Base-by-base conservation (phyloP, 2,797 vertebrate genomes). In the Valencia hispanica region DNA sequence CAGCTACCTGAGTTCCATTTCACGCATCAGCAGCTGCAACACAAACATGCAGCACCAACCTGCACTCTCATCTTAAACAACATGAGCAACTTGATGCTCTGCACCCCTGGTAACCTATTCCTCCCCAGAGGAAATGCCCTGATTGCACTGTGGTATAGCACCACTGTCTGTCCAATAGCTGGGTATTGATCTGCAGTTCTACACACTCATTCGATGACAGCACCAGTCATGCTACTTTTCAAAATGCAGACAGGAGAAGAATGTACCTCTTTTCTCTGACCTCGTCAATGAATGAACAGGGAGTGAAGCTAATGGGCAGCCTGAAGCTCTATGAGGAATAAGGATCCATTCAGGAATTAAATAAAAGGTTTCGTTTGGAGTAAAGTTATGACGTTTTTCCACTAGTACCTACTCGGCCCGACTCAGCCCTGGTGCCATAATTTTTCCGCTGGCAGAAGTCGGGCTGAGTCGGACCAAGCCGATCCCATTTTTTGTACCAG, bases 1-100 rank as follows among this genome's bases (percentile, higher is more conserved):
- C 84, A 80, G 90, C 91, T 95, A 95, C 94, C 94, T 94, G 94
- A 92, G 94, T 93, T 95, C 92, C 92, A 95, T 96, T 96, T 95
- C 94, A 96, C 88, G 94, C 95, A 93, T 95, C 93, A 91, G 91
- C 92, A 86, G 93, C 90, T 84, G 86, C 89, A 91, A 94, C 94
- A 95, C 93, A 94, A 95, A 94, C 94, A 95, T 90, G 82, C 86
- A 85, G 79, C 32, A 55, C 91, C 72, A 30, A 84, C 86, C 92
- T 83, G 88, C 85, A 80, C 88, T 91, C 82, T 88, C 92, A 90
- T 92, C 90, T 92, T 91, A 91, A 91, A 92, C 92, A 94, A 92
- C 93, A 93, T 2, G 78, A 90, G 89, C 88, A 87, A 88, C 89
- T 81, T 70, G 72, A 71, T 50, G 75, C 89, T 83, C 79, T 32